Percentiles rank a stretch among this genome's conserved stretches.
Conservation (phyloP, 2,113 vertebrate species). For the Pachycephala philippinensis region DNA sequence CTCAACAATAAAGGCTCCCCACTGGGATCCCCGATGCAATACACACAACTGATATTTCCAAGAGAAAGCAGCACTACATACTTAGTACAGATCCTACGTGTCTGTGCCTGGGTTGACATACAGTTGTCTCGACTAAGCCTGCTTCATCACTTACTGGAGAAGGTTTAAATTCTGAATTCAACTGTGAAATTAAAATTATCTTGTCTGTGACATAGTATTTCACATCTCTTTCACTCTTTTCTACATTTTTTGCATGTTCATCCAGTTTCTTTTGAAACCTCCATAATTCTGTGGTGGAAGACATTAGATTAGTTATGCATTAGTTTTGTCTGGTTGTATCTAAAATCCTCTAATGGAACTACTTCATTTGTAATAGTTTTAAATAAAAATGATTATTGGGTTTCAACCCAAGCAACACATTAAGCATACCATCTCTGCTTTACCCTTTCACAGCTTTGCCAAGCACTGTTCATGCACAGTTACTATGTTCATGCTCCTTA, state of each 20-base stretch:
- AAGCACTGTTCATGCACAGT: background rate
- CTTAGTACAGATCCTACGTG: background rate
- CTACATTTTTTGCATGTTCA: background rate
- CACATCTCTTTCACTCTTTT: background rate
- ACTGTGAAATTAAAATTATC: background rate
- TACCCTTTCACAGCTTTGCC: background rate
- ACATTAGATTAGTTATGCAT: background rate
- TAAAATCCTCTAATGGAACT: background rate
- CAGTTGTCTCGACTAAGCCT: fast-evolving
- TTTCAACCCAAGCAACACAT: background rate
- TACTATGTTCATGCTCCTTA: background rate
- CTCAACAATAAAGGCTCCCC: background rate
- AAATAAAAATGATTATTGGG: background rate
- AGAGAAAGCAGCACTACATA: background rate
- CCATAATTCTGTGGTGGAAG: background rate
- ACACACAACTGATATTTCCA: background rate
- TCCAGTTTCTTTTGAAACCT: background rate
- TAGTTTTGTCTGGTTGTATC: background rate
- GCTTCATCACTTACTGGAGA: background rate
- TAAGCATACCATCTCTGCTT: background rate
- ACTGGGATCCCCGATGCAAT: background rate
- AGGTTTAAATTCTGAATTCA: background rate
- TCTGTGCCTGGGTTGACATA: background rate
- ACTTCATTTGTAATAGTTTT: background rate
- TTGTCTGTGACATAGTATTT: background rate